Evolutionary conservation across 2,113 vertebrate species (phyloP).

Genomic region (Epinephelus cyanopodus): DNA sequence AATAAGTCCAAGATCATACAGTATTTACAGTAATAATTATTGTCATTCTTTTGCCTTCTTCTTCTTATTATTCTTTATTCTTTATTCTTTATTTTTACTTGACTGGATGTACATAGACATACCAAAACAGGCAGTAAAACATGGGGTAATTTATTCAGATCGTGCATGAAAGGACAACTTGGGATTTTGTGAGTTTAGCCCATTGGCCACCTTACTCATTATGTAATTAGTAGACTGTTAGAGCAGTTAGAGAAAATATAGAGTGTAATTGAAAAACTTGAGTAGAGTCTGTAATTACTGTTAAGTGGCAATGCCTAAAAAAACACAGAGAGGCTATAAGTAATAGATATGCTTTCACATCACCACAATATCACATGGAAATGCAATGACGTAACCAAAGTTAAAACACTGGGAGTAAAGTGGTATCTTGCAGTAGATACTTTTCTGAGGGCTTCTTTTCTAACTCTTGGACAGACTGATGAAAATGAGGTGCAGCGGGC

Average conservation of each 20-base stretch:
- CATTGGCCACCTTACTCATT: not conserved
- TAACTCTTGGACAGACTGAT: constrained; percentile 44
- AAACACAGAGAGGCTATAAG: not conserved
- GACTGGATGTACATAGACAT: not conserved
- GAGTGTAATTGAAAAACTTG: no score
- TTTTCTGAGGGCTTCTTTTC: constrained; percentile 29
- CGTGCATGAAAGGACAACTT: not conserved
- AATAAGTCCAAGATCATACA: not conserved
- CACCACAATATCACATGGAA: constrained; percentile 20
- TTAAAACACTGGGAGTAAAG: not conserved
- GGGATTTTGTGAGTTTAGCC: not conserved
- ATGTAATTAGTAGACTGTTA: not conserved
- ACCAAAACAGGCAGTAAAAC: not conserved
- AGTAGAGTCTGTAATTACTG: no score
- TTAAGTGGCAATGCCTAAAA: not conserved
- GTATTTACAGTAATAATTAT: not conserved
- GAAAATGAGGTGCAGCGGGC: constrained; percentile 55
- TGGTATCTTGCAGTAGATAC: constrained; percentile 26
- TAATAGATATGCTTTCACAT: not conserved
- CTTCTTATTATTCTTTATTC: no score
- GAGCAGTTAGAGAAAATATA: no score
- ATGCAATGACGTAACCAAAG: not conserved
- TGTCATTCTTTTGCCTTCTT: not conserved
- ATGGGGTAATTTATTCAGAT: not conserved
- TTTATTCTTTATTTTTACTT: not conserved